Base-by-base conservation (phyloP, 2,888 invertebrate genomes). In the Plagodis pulveraria region DNA sequence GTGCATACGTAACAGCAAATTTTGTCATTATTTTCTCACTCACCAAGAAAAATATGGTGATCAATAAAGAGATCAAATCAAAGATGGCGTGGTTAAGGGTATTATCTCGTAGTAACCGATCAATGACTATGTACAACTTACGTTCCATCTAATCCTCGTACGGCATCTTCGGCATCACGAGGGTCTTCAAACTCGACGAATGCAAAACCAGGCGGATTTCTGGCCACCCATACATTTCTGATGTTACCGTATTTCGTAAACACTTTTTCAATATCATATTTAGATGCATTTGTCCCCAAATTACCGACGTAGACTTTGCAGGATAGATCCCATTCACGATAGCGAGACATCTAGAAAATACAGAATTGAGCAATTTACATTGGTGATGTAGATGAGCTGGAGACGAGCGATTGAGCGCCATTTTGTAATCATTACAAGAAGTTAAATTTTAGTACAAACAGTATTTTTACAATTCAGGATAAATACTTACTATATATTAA, bases 271-370 rank as follows among this genome's bases (percentile, higher is more conserved):
- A 97, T 94, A 87, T 98, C 98, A 81, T 97, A 96, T 86, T 97
- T 97, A 10, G 97, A 97, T 6, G 98, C 98, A 78, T 97, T 97
- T 72, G 96, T 97, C 6, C 98, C 98, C 66, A 98, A 93, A 81
- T 98, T 98, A 22, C 98, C 98, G 34, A 98, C 97, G 83, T 98
- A 98, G 0, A 98, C 98, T 89, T 98, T 98, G 89, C 97, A 97
- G 34, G 96, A 96, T 36, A 97, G 91, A 81, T 97, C 96, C 97
- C 97, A 97, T 85, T 97, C 97, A 42, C 93, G 84, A 73, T 93
- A 93, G 67, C 96, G 96, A 73, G 96, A 96, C 96, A 96, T 96
- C 86, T 91, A 82, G 50, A 82, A 84, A 71, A 56, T 62, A 59
- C 22, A 22, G 22, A 22, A 22, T 22, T 22, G 22, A 22, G 22